These are phyloP conservation scores for Poeciliopsis occidentalis DNA, from an alignment of 2,113 vertebrate species.

Conservation along the genomic window DNA sequence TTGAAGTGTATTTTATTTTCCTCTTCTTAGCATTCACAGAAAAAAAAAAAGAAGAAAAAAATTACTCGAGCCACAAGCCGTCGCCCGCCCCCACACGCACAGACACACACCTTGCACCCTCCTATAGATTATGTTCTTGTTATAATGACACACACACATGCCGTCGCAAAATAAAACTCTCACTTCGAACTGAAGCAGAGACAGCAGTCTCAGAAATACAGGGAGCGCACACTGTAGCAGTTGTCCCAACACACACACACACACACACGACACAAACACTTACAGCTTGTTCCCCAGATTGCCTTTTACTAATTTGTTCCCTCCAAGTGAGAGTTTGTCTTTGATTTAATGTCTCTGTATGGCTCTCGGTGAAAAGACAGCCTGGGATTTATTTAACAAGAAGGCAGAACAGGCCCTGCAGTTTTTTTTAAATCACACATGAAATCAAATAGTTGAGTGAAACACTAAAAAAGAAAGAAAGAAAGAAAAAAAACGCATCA, in stretches of 20 bases:
- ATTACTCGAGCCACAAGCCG: constrained; percentile 63
- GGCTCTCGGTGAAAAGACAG: constrained; percentile 47
- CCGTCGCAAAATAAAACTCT: constrained; percentile 57
- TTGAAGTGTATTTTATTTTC: constrained; percentile 43
- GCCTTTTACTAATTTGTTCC: constrained; percentile 71
- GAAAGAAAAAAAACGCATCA: background rate
- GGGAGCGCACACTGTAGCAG: constrained; percentile 56
- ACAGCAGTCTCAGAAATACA: constrained; percentile 58
- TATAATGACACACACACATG: constrained; percentile 63
- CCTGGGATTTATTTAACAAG: constrained; percentile 57
- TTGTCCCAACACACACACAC: constrained; percentile 53
- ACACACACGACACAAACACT: constrained; percentile 51
- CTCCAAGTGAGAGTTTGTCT: constrained; percentile 61
- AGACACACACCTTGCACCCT: constrained; percentile 75
- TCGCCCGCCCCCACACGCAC: constrained; percentile 63
- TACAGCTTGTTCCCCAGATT: constrained; percentile 72
- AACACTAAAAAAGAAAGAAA: background rate
- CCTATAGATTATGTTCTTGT: constrained; percentile 76
- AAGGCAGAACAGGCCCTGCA: constrained; percentile 32
- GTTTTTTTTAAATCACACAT: constrained; percentile 17
- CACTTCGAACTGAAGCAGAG: constrained; percentile 55
- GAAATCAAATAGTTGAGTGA: constrained; percentile 5
- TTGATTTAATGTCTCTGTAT: constrained; percentile 60
- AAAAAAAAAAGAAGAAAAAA: constrained; percentile 38
- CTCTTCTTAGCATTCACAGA: constrained; percentile 45